phyloP scores from a whole-genome alignment of 2,888 invertebrate species.

The Drosophila algonquin region DNA sequence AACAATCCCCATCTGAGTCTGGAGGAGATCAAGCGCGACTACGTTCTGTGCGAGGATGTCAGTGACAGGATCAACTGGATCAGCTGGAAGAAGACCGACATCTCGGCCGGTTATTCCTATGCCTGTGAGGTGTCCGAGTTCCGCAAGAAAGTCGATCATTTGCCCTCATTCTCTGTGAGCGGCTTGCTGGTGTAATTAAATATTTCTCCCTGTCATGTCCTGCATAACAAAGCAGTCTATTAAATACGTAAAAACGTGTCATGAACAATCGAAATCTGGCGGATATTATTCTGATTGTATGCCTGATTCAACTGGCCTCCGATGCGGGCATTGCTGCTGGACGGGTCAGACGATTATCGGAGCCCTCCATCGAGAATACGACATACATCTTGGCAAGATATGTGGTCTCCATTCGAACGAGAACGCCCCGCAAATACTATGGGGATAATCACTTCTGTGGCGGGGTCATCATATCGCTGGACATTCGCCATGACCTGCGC shows the following conservation, averaged over 20 bases:
- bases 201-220: too few relatives aligned
- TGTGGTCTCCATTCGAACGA: constrained; percentile 58
- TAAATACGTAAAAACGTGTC: constrained; percentile 17
- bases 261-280: not conserved
- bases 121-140: constrained; percentile 80
- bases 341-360: not conserved
- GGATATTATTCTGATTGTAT: not conserved
- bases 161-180: constrained; percentile 70
- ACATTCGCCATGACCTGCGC: constrained; percentile 49
- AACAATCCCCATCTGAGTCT: constrained; percentile 79
- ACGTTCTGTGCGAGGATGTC: constrained; percentile 83
- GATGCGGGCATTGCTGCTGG: not conserved
- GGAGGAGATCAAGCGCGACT: constrained; percentile 73
- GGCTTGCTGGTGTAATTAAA: constrained; percentile 58
- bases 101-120: constrained; percentile 79
- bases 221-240: not conserved
- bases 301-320: not conserved
- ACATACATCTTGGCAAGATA: constrained; percentile 30
- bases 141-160: constrained; percentile 63
- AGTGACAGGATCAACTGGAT: constrained; percentile 85
- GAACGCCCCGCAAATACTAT: constrained; percentile 20
- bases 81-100: constrained; percentile 75
- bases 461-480: constrained; percentile 44
- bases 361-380: not conserved
- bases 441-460: constrained; percentile 63